Evolutionary conservation across 2,113 vertebrate genomes (phyloP), one percentile per base, ranked within the genome.

Genomic region (Castor canadensis): DNA sequence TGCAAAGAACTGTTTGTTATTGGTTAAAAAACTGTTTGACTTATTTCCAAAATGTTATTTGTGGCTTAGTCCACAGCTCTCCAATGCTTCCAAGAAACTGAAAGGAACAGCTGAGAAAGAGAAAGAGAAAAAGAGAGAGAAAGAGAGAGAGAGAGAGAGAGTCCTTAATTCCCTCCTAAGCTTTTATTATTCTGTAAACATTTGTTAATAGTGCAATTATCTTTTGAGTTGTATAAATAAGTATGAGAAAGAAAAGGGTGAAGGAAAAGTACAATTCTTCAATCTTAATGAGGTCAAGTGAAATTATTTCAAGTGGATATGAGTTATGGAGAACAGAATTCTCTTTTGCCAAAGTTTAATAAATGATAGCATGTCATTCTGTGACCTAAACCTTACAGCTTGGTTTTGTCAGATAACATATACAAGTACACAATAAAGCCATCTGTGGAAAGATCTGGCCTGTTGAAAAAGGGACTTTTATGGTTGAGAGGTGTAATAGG

Each of bases 191-290:
- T 85, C 94, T 94, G 87, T 97, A 96, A 96, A 96, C 96, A 96
- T 97, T 94, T 95, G 94, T 95, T 97, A 97, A 97, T 96, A 96
- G 95, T 95, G 95, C 94, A 97, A 97, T 97, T 96, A 97, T 96
- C 95, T 96, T 93, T 84, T 94, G 91, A 96, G 67, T 90, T 96
- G 88, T 92, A 96, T 95, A 95, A 97, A 85, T 93, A 95, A 97
- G 90, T 95, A 77, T 45, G 40, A 94, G 52, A 87, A 94, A 96
- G 93, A 93, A 89, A 90, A 62, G 89, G 88, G 86, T 89, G 87
- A 97, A 88, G 49, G 87, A 91, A 95, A 96, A 96, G 91, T 94
- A 69, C 95, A 94, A 96, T 97, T 97, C 87, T 93, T 97, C 95
- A 97, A 96, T 86, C 64, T 97, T 93, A 95, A 96, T 96, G 94